phyloP scores from a whole-genome alignment of 2,888 invertebrate genomes.

The Cosmia pyralina region DNA sequence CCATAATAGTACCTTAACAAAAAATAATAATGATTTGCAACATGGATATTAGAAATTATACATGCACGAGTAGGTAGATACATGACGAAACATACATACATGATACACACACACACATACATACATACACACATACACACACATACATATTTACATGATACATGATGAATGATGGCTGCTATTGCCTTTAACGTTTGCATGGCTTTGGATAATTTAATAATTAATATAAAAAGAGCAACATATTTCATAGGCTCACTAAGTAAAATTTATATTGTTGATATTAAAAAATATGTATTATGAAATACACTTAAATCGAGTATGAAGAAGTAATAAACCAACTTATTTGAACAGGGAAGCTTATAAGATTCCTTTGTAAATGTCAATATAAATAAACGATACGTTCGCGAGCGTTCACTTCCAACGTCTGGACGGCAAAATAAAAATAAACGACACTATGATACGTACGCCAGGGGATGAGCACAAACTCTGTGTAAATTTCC shows the following conservation, averaged over 20 bases:
- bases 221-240: not conserved
- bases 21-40: not conserved
- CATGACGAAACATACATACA: no score
- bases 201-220: not conserved
- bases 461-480: constrained; percentile 63
- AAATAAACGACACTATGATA: constrained; percentile 54
- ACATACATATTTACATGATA: no score
- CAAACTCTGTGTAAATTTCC: constrained; percentile 76
- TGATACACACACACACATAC: no score
- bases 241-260: not conserved
- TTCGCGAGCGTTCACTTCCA: constrained; percentile 32
- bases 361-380: constrained; percentile 35
- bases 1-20: not conserved
- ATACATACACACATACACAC: no score
- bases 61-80: not conserved
- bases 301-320: constrained; percentile 21
- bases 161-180: no score
- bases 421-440: constrained; percentile 48
- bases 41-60: no score
- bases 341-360: constrained; percentile 37
- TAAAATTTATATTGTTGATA: constrained; percentile 8
- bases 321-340: constrained; percentile 29
- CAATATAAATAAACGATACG: constrained; percentile 43
- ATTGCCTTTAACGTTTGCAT: no score
- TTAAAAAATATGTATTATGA: not conserved